phyloP scores from a whole-genome alignment of 2,113 vertebrate species.

The Platycercus adscitus region DNA sequence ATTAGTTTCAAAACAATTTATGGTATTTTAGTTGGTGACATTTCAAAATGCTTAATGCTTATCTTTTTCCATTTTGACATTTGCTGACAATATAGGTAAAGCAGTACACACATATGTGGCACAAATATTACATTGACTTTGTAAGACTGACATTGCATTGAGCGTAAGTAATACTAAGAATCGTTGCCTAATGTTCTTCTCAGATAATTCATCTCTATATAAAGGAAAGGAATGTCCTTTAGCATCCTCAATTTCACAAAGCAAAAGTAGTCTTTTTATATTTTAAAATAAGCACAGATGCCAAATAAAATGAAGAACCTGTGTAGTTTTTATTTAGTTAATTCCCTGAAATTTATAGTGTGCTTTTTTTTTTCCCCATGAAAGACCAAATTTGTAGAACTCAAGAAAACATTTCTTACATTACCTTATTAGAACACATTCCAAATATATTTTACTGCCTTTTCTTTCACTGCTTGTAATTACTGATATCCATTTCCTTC shows the following conservation, averaged over 20 bases:
- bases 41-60: slow-evolving; percentile 14
- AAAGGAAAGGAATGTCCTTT: background rate
- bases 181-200: background rate
- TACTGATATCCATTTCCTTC: background rate
- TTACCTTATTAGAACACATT: background rate
- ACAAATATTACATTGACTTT: background rate
- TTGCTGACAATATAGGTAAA: background rate
- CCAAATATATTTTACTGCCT: background rate
- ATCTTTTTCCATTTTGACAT: background rate
- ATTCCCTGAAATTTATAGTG: background rate
- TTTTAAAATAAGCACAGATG: background rate
- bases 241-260: background rate
- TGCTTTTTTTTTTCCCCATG: background rate
- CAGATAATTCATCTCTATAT: background rate
- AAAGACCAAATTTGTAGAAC: background rate
- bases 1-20: background rate
- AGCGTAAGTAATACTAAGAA: background rate
- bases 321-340: background rate
- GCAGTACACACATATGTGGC: background rate
- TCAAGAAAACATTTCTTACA: background rate
- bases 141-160: background rate
- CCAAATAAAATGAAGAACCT: background rate
- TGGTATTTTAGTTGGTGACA: background rate
- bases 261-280: background rate
- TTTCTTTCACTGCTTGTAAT: background rate